Percentiles rank a stretch among this genome's conserved stretches.
phyloP scores from a whole-genome alignment of 2,888 invertebrate species.

The Antheraea assamensis region DNA sequence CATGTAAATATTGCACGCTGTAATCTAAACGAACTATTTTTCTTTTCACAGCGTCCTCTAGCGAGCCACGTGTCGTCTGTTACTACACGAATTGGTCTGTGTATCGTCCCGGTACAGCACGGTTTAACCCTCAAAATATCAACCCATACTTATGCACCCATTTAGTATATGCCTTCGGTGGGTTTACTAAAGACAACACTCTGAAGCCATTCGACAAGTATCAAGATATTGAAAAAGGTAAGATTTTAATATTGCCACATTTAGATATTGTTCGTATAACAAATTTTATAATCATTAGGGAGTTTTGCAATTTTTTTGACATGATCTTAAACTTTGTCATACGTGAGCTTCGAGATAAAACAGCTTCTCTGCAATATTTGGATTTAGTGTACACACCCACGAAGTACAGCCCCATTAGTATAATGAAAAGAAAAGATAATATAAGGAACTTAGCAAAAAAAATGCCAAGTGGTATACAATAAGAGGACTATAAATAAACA shows the following conservation, averaged over 20 bases:
- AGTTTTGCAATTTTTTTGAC: too few relatives aligned
- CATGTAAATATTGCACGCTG: background rate
- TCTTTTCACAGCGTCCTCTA: constrained; percentile 51
- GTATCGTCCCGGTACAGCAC: constrained; percentile 94
- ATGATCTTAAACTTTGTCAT: background rate
- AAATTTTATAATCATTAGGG: background rate
- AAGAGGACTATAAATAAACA: too few relatives aligned
- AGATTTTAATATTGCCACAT: background rate
- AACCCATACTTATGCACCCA: constrained; percentile 97
- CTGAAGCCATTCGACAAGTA: constrained; percentile 97
- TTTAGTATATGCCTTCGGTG: constrained; percentile 96
- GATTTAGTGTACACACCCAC: background rate
- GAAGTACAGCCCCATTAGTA: background rate
- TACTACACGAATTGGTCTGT: constrained; percentile 98
- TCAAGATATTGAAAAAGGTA: constrained; percentile 97
- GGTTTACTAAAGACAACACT: constrained; percentile 94
- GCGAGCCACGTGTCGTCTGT: constrained; percentile 91
- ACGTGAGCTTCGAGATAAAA: background rate
- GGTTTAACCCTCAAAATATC: constrained; percentile 96
- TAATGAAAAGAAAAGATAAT: too few relatives aligned
- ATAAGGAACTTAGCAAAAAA: too few relatives aligned
- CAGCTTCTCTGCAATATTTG: background rate
- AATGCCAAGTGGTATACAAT: too few relatives aligned
- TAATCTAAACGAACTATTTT: constrained; percentile 19
- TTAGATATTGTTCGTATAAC: background rate